These are phyloP conservation scores for Neostethus bicornis DNA, from an alignment of 2,797 vertebrate species.

Conservation along the genomic window DNA sequence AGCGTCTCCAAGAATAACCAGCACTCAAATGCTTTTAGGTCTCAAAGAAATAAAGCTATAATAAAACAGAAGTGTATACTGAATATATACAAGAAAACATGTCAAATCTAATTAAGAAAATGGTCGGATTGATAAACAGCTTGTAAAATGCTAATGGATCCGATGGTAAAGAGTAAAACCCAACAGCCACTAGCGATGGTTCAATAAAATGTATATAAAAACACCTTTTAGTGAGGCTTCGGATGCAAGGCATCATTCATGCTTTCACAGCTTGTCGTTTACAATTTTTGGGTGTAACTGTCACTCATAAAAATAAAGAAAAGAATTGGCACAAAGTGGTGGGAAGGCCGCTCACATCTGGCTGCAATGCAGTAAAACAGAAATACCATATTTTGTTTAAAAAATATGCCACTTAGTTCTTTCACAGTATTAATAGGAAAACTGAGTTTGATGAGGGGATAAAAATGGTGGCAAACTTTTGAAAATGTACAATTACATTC, in stretches of 20 bases:
- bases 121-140: slow-evolving; percentile 23
- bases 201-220: slow-evolving; percentile 21
- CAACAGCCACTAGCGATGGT: slow-evolving; percentile 16
- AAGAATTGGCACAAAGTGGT: slow-evolving; percentile 81
- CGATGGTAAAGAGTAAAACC: slow-evolving; percentile 17
- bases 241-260: slow-evolving; percentile 50
- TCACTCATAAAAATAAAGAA: slow-evolving; percentile 67
- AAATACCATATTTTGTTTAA: slow-evolving; percentile 32
- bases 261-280: slow-evolving; percentile 73
- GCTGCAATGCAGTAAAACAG: slow-evolving; percentile 59
- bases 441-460: slow-evolving; percentile 31
- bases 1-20: slow-evolving; percentile 45
- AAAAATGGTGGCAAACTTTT: slow-evolving; percentile 23
- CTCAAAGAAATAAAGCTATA: slow-evolving; percentile 25
- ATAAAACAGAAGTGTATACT: background rate
- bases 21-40: slow-evolving; percentile 47
- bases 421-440: slow-evolving; percentile 64
- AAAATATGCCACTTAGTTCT: slow-evolving; percentile 42
- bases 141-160: background rate
- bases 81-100: slow-evolving; percentile 3
- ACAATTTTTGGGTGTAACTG: slow-evolving; percentile 57
- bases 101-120: slow-evolving; percentile 15
- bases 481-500: slow-evolving; percentile 37
- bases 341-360: slow-evolving; percentile 79
- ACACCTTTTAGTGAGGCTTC: slow-evolving; percentile 60